These are phyloP conservation scores for Meriones unguiculatus DNA, from an alignment of 2,113 vertebrate genomes.

Conservation along the genomic window DNA sequence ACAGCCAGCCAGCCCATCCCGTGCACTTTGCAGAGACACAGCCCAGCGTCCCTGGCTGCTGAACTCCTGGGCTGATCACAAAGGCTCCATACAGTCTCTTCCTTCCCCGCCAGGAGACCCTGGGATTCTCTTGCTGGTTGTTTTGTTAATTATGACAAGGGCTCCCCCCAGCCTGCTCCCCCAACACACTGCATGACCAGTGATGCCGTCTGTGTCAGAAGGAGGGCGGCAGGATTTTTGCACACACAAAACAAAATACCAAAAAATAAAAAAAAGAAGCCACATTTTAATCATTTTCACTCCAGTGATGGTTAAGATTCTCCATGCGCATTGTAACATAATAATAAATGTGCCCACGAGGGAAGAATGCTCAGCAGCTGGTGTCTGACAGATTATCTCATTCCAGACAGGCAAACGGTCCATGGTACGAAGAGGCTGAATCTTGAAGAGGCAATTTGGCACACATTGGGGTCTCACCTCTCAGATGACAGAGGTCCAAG, in stretches of 20 bases:
- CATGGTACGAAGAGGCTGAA: slow-evolving; percentile 76
- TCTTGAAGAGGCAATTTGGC: slow-evolving; percentile 79
- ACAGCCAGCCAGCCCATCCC: slow-evolving; percentile 86
- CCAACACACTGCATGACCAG: not conserved
- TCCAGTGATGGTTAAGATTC: slow-evolving; percentile 82
- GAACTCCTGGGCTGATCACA: slow-evolving; percentile 82
- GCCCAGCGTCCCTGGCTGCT: slow-evolving; percentile 80
- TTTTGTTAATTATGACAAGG: slow-evolving; percentile 41
- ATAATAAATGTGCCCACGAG: slow-evolving; percentile 88
- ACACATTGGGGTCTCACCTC: slow-evolving; percentile 76
- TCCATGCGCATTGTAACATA: slow-evolving; percentile 87
- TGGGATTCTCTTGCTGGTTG: slow-evolving; percentile 72
- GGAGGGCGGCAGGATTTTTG: slow-evolving; percentile 76
- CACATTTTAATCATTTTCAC: slow-evolving; percentile 83
- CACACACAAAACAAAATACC: slow-evolving; percentile 1
- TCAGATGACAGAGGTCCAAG: slow-evolving; percentile 21
- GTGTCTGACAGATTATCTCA: slow-evolving; percentile 89
- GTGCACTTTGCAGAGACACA: slow-evolving; percentile 82
- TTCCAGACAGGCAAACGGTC: slow-evolving; percentile 87
- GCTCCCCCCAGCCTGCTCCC: not conserved
- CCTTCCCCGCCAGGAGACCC: slow-evolving; percentile 23
- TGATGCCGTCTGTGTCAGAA: slow-evolving; percentile 55
- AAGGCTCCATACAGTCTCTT: slow-evolving; percentile 71
- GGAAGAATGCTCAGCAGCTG: slow-evolving; percentile 87
- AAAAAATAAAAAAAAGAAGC: not conserved